These are phyloP conservation scores for Panthera tigris DNA, from an alignment of 2,113 vertebrate genomes.

Conservation along the genomic window DNA sequence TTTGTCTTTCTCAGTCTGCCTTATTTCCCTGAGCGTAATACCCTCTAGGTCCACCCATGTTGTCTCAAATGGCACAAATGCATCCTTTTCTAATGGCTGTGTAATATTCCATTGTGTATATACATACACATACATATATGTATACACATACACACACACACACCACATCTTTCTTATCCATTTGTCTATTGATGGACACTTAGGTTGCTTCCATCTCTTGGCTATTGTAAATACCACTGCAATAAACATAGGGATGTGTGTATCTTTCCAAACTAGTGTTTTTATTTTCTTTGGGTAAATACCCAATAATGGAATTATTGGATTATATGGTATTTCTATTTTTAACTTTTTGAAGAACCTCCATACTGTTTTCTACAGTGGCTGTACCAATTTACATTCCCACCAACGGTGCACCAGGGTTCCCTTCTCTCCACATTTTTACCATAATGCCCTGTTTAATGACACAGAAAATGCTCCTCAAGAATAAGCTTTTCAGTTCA, in stretches of 20 bases:
- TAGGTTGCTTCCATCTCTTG: background rate
- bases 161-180: background rate
- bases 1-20: background rate
- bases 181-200: background rate
- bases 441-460: background rate
- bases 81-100: background rate
- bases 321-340: background rate
- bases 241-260: background rate
- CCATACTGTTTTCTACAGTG: background rate
- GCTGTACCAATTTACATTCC: background rate
- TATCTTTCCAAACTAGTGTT: background rate
- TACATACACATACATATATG: background rate
- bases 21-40: background rate
- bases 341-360: background rate
- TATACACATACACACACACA: background rate
- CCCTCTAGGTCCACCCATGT: background rate
- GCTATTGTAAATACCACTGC: background rate
- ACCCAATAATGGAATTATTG: background rate
- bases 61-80: background rate
- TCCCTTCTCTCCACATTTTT: background rate
- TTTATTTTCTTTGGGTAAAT: background rate
- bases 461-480: background rate
- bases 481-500: background rate
- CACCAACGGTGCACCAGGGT: background rate
- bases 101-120: background rate